Evolutionary conservation across 2,797 vertebrate species (phyloP).

Genomic region (Chrysocyon brachyurus): DNA sequence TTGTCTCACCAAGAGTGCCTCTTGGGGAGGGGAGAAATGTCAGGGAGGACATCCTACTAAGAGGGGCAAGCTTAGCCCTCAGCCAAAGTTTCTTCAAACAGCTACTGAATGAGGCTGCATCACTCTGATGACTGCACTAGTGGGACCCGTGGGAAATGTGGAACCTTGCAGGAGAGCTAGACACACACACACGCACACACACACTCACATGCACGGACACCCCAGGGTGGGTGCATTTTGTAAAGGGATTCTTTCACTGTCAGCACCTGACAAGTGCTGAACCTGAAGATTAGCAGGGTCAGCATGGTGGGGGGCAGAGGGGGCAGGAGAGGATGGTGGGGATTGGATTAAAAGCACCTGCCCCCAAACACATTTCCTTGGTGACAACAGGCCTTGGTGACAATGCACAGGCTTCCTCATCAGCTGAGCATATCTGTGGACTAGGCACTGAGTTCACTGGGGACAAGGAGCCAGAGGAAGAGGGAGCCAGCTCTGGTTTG

Average conservation of each 20-base stretch:
- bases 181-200: not conserved
- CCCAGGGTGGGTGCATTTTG: conserved; percentile 36
- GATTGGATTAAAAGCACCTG: conserved; percentile 57
- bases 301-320: not conserved
- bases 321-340: not conserved
- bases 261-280: conserved; percentile 82
- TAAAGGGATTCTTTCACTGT: conserved; percentile 79
- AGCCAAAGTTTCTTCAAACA: conserved; percentile 55
- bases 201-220: not conserved
- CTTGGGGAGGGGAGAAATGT: conserved; percentile 67
- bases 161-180: not conserved
- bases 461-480: conserved; percentile 55
- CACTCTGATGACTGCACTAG: not conserved
- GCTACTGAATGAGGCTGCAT: conserved; percentile 67
- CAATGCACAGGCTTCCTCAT: conserved; percentile 76
- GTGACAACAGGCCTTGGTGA: conserved; percentile 79
- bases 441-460: not conserved
- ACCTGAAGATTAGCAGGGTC: conserved; percentile 83
- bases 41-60: conserved; percentile 40
- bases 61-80: conserved; percentile 1
- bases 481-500: conserved; percentile 63
- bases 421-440: conserved; percentile 72
- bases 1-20: conserved; percentile 70
- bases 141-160: not conserved
- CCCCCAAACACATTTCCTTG: conserved; percentile 60